Percentiles rank a stretch among this genome's conserved stretches.
phyloP scores from a whole-genome alignment of 37 sponge, comb jelly and placozoan species.

The Lycopodina hypogea region DNA sequence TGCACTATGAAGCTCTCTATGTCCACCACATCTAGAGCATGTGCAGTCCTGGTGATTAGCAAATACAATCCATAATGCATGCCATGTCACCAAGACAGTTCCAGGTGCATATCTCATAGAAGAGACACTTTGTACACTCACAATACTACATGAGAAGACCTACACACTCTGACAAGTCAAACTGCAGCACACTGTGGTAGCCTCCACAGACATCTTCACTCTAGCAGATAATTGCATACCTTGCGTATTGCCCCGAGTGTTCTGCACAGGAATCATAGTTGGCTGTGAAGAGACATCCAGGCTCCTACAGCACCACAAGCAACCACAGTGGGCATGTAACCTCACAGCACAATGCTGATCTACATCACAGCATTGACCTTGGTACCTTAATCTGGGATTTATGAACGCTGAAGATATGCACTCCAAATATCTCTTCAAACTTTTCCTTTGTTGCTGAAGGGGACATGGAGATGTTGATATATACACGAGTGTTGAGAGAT shows the following conservation, averaged over 20 bases:
- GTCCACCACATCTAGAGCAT: no score
- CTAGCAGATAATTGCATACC: constrained; percentile 24
- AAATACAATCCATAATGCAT: no score
- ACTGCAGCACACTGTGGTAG: no score
- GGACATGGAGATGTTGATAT: no score
- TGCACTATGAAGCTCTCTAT: no score
- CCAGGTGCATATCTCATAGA: no score
- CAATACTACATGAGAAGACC: no score
- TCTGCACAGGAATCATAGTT: constrained; percentile 20
- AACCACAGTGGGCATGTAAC: not conserved
- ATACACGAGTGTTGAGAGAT: not conserved
- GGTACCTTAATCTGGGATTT: constrained; percentile 37
- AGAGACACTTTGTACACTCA: no score
- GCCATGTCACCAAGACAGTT: no score
- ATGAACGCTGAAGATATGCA: constrained; percentile 62
- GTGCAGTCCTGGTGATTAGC: no score
- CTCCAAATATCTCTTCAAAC: constrained; percentile 25
- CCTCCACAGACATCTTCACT: no score
- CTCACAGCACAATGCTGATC: not conserved
- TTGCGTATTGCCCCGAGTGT: constrained; percentile 19
- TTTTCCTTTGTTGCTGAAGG: constrained; percentile 32
- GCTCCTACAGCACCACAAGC: constrained; percentile 23
- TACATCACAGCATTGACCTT: not conserved
- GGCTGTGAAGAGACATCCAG: constrained; percentile 19
- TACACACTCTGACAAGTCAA: no score